Conservation (phyloP, 2,888 invertebrate genomes). For the Tricholauxania praeusta region DNA sequence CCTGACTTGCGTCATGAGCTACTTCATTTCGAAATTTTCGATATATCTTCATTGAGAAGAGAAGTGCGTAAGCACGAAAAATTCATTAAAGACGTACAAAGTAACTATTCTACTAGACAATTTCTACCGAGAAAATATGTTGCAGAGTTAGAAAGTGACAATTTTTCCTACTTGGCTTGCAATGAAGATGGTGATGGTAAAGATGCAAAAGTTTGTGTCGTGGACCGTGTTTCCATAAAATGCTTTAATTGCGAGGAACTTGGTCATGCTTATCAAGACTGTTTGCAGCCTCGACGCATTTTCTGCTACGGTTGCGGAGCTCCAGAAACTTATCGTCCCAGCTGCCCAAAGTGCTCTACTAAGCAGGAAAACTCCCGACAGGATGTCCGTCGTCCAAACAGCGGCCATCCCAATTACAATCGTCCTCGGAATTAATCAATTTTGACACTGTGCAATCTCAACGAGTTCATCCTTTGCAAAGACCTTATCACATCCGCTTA, state of each 20-base stretch:
- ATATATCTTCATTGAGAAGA: no score
- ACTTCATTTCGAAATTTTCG: no score
- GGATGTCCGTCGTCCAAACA: neutral
- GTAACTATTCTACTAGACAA: neutral
- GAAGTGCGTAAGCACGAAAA: conserved; percentile 4
- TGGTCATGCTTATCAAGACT: conserved; percentile 10
- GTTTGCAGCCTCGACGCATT: conserved; percentile 3
- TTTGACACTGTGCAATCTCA: neutral
- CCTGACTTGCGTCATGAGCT: neutral
- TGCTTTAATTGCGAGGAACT: conserved; percentile 9
- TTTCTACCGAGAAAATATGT: neutral
- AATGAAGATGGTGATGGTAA: neutral
- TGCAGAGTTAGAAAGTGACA: no score
- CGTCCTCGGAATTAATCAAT: neutral
- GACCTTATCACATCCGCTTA: conserved; percentile 6
- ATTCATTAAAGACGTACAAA: neutral
- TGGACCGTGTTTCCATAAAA: neutral
- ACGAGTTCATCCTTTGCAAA: neutral
- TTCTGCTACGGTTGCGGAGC: conserved; percentile 15
- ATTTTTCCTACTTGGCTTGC: no score
- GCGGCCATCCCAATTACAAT: neutral
- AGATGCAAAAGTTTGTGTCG: neutral
- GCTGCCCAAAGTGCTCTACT: neutral
- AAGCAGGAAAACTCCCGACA: neutral
- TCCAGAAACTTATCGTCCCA: neutral